Evolutionary conservation across 23 tunicate species (phyloP).

Genomic region (Halocynthia aurantium): DNA sequence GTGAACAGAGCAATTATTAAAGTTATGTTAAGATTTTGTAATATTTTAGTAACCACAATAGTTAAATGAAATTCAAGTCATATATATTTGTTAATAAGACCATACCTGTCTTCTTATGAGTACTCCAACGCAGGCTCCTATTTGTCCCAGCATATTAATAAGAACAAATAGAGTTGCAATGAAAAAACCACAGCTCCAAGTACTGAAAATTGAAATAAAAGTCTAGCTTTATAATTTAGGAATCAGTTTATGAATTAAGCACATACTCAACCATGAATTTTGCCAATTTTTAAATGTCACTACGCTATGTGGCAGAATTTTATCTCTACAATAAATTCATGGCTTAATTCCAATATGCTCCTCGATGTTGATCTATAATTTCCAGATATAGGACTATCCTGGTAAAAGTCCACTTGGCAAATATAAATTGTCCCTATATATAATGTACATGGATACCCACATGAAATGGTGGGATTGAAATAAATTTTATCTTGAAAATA

Average conservation of each 20-base stretch:
- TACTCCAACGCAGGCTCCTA: slow-evolving; percentile 91
- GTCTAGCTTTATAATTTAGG: background rate
- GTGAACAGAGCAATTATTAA: background rate
- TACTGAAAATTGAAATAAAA: slow-evolving; percentile 28
- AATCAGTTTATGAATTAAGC: no score
- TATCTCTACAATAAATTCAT: no score
- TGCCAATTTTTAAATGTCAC: no score
- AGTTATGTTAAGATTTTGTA: background rate
- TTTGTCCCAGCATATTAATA: slow-evolving; percentile 89
- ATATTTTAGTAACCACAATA: background rate
- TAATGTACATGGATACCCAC: no score
- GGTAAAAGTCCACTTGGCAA: no score
- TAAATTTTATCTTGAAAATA: no score
- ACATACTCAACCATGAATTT: no score
- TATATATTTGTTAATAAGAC: background rate
- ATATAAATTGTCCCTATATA: no score
- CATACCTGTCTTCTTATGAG: slow-evolving; percentile 77
- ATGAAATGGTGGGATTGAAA: no score
- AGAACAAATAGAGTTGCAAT: slow-evolving; percentile 86
- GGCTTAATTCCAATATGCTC: background rate
- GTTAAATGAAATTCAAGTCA: background rate
- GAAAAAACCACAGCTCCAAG: slow-evolving; percentile 96
- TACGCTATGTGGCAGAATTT: no score
- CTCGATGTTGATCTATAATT: background rate
- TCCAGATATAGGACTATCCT: no score